A percentile compares a stretch with the other conserved stretches of the same genome.
phyloP scores from a whole-genome alignment of 2,113 vertebrate genomes.

The Istiophorus platypterus region DNA sequence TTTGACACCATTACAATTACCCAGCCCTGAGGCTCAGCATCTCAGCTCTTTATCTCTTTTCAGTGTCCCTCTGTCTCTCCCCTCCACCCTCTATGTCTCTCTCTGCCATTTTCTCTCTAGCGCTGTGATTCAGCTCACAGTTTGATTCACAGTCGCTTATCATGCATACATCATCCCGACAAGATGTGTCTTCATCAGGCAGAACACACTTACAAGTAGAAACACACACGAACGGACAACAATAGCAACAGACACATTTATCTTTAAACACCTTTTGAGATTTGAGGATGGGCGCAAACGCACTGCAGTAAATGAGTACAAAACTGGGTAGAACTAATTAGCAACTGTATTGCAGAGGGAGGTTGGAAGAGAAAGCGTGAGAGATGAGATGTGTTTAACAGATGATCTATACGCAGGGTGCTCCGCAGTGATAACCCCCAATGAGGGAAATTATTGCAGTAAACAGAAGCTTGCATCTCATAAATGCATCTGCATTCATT shows the following conservation, averaged over 20 bases:
- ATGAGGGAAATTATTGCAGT: slow-evolving; percentile 75
- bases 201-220: slow-evolving; percentile 31
- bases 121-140: slow-evolving; percentile 49
- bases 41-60: neutral
- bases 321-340: slow-evolving; percentile 68
- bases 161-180: slow-evolving; percentile 44
- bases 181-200: slow-evolving; percentile 53
- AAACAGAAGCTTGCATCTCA: slow-evolving; percentile 80
- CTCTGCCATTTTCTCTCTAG: slow-evolving; percentile 38
- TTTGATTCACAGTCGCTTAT: slow-evolving; percentile 62
- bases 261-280: slow-evolving; percentile 61
- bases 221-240: slow-evolving; percentile 55
- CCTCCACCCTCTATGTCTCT: slow-evolving; percentile 15
- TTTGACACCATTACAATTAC: slow-evolving; percentile 80
- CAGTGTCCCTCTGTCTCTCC: slow-evolving; percentile 1
- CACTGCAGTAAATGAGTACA: slow-evolving; percentile 56
- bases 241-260: slow-evolving; percentile 30
- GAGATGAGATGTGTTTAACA: slow-evolving; percentile 76
- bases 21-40: slow-evolving; percentile 53
- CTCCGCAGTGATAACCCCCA: slow-evolving; percentile 62
- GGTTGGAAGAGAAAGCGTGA: slow-evolving; percentile 42
- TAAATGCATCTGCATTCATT: slow-evolving; percentile 82
- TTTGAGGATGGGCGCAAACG: slow-evolving; percentile 23
- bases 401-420: slow-evolving; percentile 75
- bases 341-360: slow-evolving; percentile 51